These are phyloP conservation scores for Tetrao urogallus DNA, from an alignment of 2,113 vertebrate species.

Conservation along the genomic window DNA sequence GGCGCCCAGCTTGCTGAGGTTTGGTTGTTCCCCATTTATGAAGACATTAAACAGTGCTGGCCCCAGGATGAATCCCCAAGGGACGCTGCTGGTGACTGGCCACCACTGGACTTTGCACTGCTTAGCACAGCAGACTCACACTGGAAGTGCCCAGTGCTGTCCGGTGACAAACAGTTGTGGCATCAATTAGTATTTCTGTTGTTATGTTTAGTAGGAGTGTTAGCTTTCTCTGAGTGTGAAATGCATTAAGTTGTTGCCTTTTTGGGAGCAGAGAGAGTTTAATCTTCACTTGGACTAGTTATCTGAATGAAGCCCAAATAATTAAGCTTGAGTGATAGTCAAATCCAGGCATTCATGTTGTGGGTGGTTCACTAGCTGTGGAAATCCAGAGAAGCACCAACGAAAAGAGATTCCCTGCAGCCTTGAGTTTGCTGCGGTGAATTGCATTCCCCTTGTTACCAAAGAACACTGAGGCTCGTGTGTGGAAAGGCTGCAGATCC, in stretches of 20 bases:
- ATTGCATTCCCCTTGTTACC: neutral
- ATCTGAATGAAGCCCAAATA: neutral
- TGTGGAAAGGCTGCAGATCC: neutral
- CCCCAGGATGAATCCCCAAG: neutral
- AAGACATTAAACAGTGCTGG: neutral
- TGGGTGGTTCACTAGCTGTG: neutral
- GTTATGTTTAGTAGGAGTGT: neutral
- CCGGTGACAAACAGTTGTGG: neutral
- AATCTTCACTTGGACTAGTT: neutral
- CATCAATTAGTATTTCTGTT: neutral
- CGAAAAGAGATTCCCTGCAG: neutral
- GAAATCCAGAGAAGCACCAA: neutral
- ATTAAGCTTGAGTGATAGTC: neutral
- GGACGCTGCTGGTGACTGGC: neutral
- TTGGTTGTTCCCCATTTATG: rapidly evolving
- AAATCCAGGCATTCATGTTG: neutral
- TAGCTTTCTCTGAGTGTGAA: neutral
- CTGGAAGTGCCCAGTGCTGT: neutral
- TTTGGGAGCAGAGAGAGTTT: neutral
- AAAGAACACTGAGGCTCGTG: rapidly evolving
- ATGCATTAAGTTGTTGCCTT: neutral
- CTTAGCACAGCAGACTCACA: neutral
- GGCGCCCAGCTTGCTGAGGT: no score
- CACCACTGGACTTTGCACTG: neutral
- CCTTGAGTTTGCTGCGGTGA: neutral